phyloP scores from a whole-genome alignment of 2,888 invertebrate species.

The Leptopilina myrica region DNA sequence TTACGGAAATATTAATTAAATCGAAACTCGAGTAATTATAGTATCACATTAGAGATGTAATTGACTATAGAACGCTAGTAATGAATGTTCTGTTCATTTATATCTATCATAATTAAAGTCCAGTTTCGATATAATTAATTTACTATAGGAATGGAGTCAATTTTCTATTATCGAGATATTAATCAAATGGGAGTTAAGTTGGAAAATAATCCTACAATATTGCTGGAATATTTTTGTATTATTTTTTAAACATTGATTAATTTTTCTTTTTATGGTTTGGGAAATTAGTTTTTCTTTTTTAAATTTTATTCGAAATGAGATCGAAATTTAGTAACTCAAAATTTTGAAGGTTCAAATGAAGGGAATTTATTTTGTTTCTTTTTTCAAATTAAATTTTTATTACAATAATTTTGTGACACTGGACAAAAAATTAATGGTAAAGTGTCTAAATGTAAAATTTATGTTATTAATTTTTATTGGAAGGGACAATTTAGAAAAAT shows the following conservation, averaged over 20 bases:
- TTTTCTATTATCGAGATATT: constrained; percentile 4
- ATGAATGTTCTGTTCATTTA: constrained; percentile 5
- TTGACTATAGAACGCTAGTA: neutral
- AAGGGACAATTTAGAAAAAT: too few species aligned
- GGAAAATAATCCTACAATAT: neutral
- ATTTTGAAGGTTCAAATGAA: too few species aligned
- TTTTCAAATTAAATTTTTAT: too few species aligned
- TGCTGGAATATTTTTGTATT: neutral
- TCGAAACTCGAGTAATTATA: neutral
- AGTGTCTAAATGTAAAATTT: too few species aligned
- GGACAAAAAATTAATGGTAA: too few species aligned
- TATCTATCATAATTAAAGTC: constrained; percentile 6
- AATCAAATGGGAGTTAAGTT: neutral
- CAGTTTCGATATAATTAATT: neutral
- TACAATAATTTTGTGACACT: too few species aligned
- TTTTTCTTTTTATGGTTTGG: too few species aligned
- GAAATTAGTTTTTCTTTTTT: too few species aligned
- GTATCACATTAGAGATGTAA: constrained; percentile 3
- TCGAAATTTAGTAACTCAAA: too few species aligned
- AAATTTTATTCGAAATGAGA: too few species aligned
- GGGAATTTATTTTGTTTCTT: too few species aligned
- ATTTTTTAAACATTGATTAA: neutral
- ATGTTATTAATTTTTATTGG: too few species aligned
- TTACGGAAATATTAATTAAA: neutral
- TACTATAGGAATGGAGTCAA: neutral